Evolutionary conservation across 2,797 vertebrate species (phyloP).

Genomic region (Rachycentron canadum): DNA sequence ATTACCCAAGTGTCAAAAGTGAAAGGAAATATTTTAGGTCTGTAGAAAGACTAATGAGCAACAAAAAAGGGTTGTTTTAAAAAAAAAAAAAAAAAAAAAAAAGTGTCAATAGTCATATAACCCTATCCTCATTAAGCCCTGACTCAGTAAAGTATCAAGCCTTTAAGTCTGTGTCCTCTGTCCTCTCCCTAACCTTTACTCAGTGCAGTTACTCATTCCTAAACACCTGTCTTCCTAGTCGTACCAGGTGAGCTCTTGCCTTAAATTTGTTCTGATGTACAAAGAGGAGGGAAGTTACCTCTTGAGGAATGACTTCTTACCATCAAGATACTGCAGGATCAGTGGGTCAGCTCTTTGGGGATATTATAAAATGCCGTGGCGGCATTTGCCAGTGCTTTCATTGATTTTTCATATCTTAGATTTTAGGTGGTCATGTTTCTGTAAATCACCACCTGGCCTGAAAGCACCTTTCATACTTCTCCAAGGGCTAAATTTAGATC

Average conservation of each 20-base stretch:
- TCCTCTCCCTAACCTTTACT: slow-evolving; percentile 56
- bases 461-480: background rate
- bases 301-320: background rate
- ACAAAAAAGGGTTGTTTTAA: background rate
- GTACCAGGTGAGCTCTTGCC: slow-evolving; percentile 54
- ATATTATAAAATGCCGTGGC: background rate
- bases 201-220: slow-evolving; percentile 49
- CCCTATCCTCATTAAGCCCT: background rate
- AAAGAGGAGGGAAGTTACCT: background rate
- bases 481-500: slow-evolving; percentile 3
- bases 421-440: background rate
- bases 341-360: slow-evolving; percentile 8
- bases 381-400: background rate
- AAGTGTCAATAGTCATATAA: background rate
- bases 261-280: slow-evolving; percentile 3
- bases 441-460: slow-evolving; percentile 4
- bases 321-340: background rate
- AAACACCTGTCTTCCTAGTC: slow-evolving; percentile 56
- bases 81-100: no score
- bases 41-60: background rate
- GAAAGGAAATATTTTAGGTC: background rate
- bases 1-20: background rate
- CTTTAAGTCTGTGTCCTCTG: slow-evolving; percentile 45
- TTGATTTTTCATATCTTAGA: background rate
- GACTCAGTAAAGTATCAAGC: slow-evolving; percentile 11